A percentile compares a stretch with the other conserved stretches of the same genome.
Conservation (phyloP, 2,797 vertebrate species). For the Propithecus perrieri region DNA sequence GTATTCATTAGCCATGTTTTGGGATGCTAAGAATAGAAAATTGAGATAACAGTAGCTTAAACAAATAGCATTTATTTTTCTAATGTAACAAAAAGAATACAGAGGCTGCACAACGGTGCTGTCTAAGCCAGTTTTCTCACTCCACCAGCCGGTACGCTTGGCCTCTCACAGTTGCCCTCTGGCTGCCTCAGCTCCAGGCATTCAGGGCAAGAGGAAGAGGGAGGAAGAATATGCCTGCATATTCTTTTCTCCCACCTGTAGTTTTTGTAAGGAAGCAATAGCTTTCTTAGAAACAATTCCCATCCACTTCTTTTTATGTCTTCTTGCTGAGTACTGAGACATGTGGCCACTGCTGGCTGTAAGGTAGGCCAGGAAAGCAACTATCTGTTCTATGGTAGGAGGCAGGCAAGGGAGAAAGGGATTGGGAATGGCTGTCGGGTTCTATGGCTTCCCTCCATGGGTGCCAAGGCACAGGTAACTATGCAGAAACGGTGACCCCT, state of each 20-base stretch:
- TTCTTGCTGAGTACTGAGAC: neutral
- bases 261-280: neutral
- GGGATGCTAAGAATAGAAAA: neutral
- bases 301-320: neutral
- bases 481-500: neutral
- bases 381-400: neutral
- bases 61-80: neutral
- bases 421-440: neutral
- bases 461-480: no score
- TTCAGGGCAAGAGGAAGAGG: neutral
- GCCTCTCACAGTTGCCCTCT: neutral
- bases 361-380: neutral
- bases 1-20: neutral
- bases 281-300: neutral
- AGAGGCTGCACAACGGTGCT: no score
- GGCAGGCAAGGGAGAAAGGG: neutral
- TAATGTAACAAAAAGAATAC: neutral
- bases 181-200: neutral
- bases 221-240: no score
- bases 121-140: neutral
- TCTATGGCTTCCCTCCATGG: neutral
- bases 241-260: neutral
- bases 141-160: rapidly evolving
- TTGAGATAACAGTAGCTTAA: neutral
- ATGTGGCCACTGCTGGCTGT: neutral